Percentiles rank a stretch among this genome's conserved stretches.
Conservation (phyloP, 2,797 vertebrate species). For the Peromyscus nudipes region DNA sequence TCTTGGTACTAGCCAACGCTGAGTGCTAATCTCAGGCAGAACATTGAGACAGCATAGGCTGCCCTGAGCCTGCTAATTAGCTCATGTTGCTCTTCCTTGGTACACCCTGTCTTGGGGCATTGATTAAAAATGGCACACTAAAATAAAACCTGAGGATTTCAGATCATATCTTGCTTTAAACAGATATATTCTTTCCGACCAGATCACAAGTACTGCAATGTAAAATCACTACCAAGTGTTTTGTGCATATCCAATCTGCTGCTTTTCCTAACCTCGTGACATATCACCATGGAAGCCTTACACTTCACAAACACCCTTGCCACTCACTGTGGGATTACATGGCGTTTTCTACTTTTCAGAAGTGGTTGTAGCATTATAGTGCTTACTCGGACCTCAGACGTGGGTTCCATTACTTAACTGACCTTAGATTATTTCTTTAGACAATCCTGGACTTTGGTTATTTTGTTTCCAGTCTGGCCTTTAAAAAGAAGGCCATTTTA, state of each 20-base stretch:
- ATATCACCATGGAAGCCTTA: not conserved
- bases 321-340: not conserved
- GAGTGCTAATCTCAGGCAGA: not conserved
- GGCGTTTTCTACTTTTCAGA: slow-evolving; percentile 13
- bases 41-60: not conserved
- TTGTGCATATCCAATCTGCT: not conserved
- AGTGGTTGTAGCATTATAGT: not conserved
- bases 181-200: not conserved
- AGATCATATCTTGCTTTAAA: not conserved
- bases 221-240: slow-evolving; percentile 31
- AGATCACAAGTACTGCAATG: not conserved
- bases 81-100: not conserved
- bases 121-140: slow-evolving; percentile 43
- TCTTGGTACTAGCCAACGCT: not conserved
- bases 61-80: slow-evolving; percentile 17
- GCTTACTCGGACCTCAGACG: not conserved
- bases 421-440: slow-evolving; percentile 27
- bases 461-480: slow-evolving; percentile 42
- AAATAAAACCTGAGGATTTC: slow-evolving; percentile 59
- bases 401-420: not conserved
- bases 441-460: not conserved
- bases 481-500: slow-evolving; percentile 17
- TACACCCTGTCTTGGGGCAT: not conserved
- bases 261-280: not conserved
- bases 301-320: not conserved